Evolutionary conservation across 2,113 vertebrate species (phyloP).

Genomic region (Melospiza melodia): DNA sequence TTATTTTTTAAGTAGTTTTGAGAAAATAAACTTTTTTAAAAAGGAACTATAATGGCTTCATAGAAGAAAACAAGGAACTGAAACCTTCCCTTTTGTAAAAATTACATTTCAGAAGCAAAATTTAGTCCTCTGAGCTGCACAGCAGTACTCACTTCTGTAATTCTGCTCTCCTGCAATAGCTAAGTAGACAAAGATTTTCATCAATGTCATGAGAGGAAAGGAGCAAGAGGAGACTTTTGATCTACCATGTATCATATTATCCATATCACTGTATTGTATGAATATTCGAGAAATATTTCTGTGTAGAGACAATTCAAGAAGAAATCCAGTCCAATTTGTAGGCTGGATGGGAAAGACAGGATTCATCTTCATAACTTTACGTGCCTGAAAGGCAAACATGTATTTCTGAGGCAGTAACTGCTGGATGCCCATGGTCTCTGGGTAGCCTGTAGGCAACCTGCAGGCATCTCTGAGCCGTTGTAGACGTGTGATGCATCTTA

Average conservation of each 20-base stretch:
- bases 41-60: background rate
- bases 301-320: background rate
- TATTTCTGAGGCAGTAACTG: background rate
- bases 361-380: background rate
- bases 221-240: background rate
- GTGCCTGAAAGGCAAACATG: background rate
- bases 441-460: background rate
- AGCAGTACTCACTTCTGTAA: background rate
- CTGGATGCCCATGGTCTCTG: background rate
- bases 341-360: background rate
- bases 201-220: background rate
- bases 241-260: background rate
- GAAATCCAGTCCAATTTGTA: background rate
- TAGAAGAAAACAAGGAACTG: background rate
- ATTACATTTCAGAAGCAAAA: background rate
- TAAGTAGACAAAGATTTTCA: background rate
- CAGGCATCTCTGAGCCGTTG: background rate
- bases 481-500: background rate
- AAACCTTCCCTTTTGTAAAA: background rate
- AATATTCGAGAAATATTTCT: background rate
- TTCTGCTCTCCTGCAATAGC: background rate
- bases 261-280: background rate
- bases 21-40: background rate
- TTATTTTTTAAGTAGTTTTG: background rate
- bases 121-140: background rate